Base-by-base conservation (phyloP, 1,140 invertebrate genomes). In the Charaxes varanes region DNA sequence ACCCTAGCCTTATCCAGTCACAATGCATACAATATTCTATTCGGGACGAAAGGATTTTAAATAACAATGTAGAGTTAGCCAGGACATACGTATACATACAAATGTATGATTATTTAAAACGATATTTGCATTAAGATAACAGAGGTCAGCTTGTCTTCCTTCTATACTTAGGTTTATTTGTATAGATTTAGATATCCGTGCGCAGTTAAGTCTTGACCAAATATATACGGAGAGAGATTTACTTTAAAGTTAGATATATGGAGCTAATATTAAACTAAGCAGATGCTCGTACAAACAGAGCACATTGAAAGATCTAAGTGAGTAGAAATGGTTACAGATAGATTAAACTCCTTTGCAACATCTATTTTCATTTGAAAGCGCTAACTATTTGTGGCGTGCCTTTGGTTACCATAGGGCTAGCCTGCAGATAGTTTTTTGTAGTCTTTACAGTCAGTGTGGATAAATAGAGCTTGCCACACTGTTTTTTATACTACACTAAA, bases 81-180 rank as follows among this genome's bases (percentile, higher is more conserved):
- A 19, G 34, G 33, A 33, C 22, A 45, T 14, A 19, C 22, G n/a
- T n/a, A n/a, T n/a, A n/a, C 36, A 15, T 21, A 38, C 17, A 31
- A 13, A 33, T 46, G 41, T 41, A 38, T 40, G 1, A 31, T 3
- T 17, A 17, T 18, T 33, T 33, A 24, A 22, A 21, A 41, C 31
- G 22, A 33, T 58, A 47, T 62, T 53, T 53, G 48, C 33, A 46
- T 40, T 33, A 30, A 48, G 38, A 61, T 53, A 56, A 48, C 40
- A 6, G 37, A 34, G 37, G 43, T 48, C 43, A 46, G 33, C 7
- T 15, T 22, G 23, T 48, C 24, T 42, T 53, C 45, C 34, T 36
- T 15, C 34, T 38, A 58, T 52, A 42, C 34, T 48, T 42, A 34
- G 33, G 22, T 49, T 54, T 60, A 43, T 60, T 60, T 60, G 43